Evolutionary conservation across 2,888 invertebrate genomes (phyloP).

Genomic region (Drosophila helvetica): DNA sequence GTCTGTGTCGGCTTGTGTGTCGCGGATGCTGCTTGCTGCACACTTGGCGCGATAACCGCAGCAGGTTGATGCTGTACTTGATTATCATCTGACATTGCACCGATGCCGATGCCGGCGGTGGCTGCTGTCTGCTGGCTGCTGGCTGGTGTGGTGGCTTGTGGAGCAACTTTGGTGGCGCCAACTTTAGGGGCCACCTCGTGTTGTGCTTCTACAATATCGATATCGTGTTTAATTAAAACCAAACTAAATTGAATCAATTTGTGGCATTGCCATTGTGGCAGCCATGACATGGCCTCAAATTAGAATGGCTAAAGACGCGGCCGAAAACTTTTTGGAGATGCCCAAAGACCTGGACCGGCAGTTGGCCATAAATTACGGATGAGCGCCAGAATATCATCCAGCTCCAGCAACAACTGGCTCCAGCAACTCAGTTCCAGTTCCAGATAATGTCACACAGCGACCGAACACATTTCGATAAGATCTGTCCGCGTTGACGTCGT

Average conservation of each 20-base stretch:
- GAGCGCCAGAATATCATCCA: conserved; percentile 53
- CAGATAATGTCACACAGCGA: conserved; percentile 66
- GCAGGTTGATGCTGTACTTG: conserved; percentile 64
- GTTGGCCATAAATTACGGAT: conserved; percentile 67
- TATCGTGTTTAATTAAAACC: conserved; percentile 72
- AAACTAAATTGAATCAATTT: conserved; percentile 36
- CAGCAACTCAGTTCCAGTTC: conserved; percentile 43
- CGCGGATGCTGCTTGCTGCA: conserved; percentile 26
- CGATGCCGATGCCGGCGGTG: conserved; percentile 11
- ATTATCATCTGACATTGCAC: conserved; percentile 60
- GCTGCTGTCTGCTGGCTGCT: neutral
- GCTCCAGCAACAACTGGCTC: conserved; percentile 5
- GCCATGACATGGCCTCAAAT: conserved; percentile 27
- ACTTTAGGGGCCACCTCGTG: conserved; percentile 21
- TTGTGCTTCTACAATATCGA: conserved; percentile 55
- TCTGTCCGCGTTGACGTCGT: conserved; percentile 52
- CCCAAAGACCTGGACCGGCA: conserved; percentile 1
- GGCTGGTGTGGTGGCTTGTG: conserved; percentile 2
- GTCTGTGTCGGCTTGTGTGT: conserved; percentile 23
- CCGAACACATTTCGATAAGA: conserved; percentile 59
- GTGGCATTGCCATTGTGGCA: neutral
- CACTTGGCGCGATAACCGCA: conserved; percentile 57
- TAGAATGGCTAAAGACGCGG: conserved; percentile 21
- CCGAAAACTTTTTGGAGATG: conserved; percentile 1
- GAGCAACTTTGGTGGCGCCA: conserved; percentile 43